Conservation (phyloP, 1,140 invertebrate species). For the Pseudomyrmex gracilis region DNA sequence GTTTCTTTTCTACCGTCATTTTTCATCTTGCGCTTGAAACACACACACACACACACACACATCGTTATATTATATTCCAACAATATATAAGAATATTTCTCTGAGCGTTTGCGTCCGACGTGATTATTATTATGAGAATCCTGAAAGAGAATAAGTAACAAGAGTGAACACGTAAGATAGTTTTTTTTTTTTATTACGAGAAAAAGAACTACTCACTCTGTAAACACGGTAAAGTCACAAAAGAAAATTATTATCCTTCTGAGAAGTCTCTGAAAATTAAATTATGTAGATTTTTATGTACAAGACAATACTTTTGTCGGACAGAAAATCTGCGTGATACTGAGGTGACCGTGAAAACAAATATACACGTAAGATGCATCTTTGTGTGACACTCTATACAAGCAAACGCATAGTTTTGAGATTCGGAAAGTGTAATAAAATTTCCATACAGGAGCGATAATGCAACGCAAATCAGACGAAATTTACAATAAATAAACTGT, state of each 20-base stretch:
- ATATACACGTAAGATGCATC: too few relatives aligned
- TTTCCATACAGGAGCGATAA: conserved; percentile 42
- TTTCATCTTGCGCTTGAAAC: too few relatives aligned
- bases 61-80: conserved; percentile 15
- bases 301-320: background rate
- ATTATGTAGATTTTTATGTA: background rate
- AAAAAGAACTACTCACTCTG: too few relatives aligned
- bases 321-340: background rate
- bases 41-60: too few relatives aligned
- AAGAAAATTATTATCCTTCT: background rate
- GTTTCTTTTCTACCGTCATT: conserved; percentile 4
- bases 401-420: too few relatives aligned
- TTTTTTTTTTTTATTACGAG: too few relatives aligned
- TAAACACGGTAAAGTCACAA: too few relatives aligned
- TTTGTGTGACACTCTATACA: too few relatives aligned
- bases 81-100: background rate
- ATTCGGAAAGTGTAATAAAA: conserved; percentile 34
- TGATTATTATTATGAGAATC: conserved; percentile 14
- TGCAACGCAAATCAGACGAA: conserved; percentile 3
- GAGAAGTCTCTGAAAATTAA: background rate
- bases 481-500: conserved; percentile 27
- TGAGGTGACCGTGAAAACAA: too few relatives aligned
- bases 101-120: too few relatives aligned
- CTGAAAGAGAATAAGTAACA: background rate
- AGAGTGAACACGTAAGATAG: too few relatives aligned